Evolutionary conservation across 2,797 vertebrate species (phyloP).

Genomic region (Muscicapa comitata): DNA sequence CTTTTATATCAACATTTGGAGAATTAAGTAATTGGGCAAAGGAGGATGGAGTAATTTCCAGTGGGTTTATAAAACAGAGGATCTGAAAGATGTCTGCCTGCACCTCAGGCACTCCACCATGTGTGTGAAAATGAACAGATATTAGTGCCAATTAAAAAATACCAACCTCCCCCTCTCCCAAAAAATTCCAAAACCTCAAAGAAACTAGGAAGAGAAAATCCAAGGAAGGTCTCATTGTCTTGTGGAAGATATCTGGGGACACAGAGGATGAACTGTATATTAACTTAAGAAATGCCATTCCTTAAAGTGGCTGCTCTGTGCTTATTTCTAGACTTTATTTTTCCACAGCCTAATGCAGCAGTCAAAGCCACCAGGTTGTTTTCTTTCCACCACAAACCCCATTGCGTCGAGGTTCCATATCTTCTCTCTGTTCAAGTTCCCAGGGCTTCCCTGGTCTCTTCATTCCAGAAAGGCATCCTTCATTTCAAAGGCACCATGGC

Average conservation of each 20-base stretch:
- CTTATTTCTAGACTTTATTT: background rate
- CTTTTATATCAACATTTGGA: background rate
- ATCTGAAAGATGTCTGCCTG: background rate
- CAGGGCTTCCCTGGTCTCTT: background rate
- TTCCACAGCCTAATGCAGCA: background rate
- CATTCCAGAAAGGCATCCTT: background rate
- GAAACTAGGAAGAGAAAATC: background rate
- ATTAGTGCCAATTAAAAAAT: background rate
- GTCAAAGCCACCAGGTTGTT: background rate
- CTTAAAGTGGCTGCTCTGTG: background rate
- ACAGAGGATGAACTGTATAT: background rate
- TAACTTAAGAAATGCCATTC: background rate
- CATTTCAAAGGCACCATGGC: background rate
- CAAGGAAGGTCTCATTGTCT: background rate
- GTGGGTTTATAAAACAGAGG: constrained; percentile 6
- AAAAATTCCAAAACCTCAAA: background rate
- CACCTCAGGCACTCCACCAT: background rate
- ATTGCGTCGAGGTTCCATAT: rapidly evolving
- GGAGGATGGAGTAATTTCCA: background rate
- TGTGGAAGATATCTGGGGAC: background rate
- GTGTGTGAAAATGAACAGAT: background rate
- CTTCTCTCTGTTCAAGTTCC: background rate
- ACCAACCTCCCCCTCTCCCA: rapidly evolving
- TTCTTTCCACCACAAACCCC: background rate
- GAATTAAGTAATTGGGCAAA: constrained; percentile 24